Evolutionary conservation across 2,113 vertebrate genomes (phyloP).

Genomic region (Poeciliopsis turrubarensis): DNA sequence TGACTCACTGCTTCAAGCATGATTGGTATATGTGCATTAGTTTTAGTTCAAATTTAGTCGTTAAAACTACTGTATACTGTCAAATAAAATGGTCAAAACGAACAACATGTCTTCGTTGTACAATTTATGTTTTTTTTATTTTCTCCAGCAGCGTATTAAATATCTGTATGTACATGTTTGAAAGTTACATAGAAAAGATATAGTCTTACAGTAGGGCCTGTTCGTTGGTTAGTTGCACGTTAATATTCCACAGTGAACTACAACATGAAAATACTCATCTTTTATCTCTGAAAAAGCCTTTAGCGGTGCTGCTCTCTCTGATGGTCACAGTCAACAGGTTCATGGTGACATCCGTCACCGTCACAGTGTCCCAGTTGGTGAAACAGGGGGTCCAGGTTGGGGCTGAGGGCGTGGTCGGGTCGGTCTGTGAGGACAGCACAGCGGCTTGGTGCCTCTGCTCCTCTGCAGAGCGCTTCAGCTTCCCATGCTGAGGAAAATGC

Average conservation of each 20-base stretch:
- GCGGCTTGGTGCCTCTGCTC: slow-evolving; percentile 5
- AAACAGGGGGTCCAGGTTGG: slow-evolving; percentile 89
- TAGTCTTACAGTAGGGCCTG: slow-evolving; percentile 45
- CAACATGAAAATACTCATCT: slow-evolving; percentile 79
- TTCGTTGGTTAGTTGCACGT: slow-evolving; percentile 39
- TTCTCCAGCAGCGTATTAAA: slow-evolving; percentile 58
- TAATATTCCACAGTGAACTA: slow-evolving; percentile 14
- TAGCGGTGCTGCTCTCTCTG: slow-evolving; percentile 95
- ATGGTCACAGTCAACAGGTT: slow-evolving; percentile 97
- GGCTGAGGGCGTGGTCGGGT: slow-evolving; percentile 77
- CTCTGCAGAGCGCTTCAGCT: slow-evolving; percentile 65
- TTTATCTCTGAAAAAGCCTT: slow-evolving; percentile 95
- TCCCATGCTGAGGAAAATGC: slow-evolving; percentile 67
- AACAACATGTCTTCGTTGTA: background rate
- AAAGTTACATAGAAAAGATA: slow-evolving; percentile 69
- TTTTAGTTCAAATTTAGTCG: background rate
- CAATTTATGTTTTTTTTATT: slow-evolving; percentile 38
- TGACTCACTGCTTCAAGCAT: too few species aligned
- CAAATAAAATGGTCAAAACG: background rate
- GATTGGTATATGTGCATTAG: background rate
- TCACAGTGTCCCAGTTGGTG: slow-evolving; percentile 91
- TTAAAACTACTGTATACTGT: background rate
- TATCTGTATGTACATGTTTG: slow-evolving; percentile 50
- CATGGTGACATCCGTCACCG: slow-evolving; percentile 95
- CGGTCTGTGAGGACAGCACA: slow-evolving; percentile 75